phyloP scores from a whole-genome alignment of 92 coral and sea anemone genomes.

The Micromussa lordhowensis region DNA sequence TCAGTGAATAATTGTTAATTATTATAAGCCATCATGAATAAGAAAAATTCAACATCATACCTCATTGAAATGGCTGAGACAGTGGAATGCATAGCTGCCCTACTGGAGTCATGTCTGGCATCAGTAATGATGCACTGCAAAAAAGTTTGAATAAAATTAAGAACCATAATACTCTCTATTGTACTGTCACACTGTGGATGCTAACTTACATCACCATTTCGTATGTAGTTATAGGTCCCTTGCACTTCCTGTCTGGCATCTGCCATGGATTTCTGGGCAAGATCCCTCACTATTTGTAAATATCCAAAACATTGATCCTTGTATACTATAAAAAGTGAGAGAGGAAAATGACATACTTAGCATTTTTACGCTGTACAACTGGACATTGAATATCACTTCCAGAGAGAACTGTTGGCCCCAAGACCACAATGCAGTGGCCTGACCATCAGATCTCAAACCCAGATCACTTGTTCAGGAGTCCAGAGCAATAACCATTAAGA shows the following conservation, averaged over 20 bases:
- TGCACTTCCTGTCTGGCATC: constrained; percentile 38
- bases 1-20: too few species aligned
- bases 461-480: too few species aligned
- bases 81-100: constrained; percentile 42
- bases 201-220: constrained; percentile 35
- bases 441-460: too few species aligned
- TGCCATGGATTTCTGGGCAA: constrained; percentile 22
- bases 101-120: constrained; percentile 37
- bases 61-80: constrained; percentile 48
- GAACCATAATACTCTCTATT: background rate
- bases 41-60: background rate
- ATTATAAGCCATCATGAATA: too few species aligned
- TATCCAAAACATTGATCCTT: constrained; percentile 43
- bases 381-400: too few species aligned
- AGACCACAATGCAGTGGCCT: too few species aligned
- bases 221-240: constrained; percentile 6
- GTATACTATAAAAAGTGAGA: constrained; percentile 9
- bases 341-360: background rate
- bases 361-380: too few species aligned
- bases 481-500: too few species aligned
- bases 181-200: background rate
- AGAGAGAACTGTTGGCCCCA: too few species aligned
- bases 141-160: background rate
- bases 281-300: constrained; percentile 1
- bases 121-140: constrained; percentile 41